Evolutionary conservation across 1,140 invertebrate species (phyloP), one percentile per base, ranked within the genome.

Genomic region (Pentalonia nigronervosa): DNA sequence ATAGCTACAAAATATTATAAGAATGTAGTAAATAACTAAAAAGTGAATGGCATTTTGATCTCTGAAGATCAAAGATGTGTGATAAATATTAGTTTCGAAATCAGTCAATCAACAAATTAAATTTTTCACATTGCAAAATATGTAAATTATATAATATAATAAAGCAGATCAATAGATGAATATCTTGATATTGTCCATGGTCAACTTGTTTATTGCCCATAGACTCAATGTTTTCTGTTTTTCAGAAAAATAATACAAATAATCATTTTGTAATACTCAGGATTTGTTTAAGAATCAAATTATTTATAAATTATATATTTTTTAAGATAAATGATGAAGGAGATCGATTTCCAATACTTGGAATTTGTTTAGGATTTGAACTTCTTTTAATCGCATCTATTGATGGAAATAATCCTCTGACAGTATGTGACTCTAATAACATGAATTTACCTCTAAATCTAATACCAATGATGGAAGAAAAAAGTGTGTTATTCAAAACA

Each of bases 341-440:
- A 17, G 96, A 97, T 94, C 97, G 97, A 94, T 98, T 88, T n/a
- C 87, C 87, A 0, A 95, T 99, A 50, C 97, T 98, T 96, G 98
- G 98, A 7, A 98, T 97, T 20, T 99, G 98, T 95, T 95, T 98
- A 11, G 98, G 98, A 60, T 98, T 99, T 95, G 97, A 99, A 95
- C 95, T 98, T 34, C 95, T 99, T 50, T 96, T 97, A 30, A 97
- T 97, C 94, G 8, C 47, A 88, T 97, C 96, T 9, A 96, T 97
- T 0, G 96, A 97, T 53, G 95, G 95, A n/a, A 94, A 94, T 95
- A 97, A 86, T 95, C 95, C 21, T 45, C 36, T 1, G 96, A 96
- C 47, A 95, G 95, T 21, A 94, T 94, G 11, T 53, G 93, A 89
- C 47, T 48, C 84, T 50, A 45, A n/a, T 11, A 6, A 56, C 23